Percentiles rank a stretch among this genome's conserved stretches.
These are phyloP conservation scores for Tretioscincus oriximinensis DNA, from an alignment of 2,113 vertebrate genomes.

Conservation along the genomic window DNA sequence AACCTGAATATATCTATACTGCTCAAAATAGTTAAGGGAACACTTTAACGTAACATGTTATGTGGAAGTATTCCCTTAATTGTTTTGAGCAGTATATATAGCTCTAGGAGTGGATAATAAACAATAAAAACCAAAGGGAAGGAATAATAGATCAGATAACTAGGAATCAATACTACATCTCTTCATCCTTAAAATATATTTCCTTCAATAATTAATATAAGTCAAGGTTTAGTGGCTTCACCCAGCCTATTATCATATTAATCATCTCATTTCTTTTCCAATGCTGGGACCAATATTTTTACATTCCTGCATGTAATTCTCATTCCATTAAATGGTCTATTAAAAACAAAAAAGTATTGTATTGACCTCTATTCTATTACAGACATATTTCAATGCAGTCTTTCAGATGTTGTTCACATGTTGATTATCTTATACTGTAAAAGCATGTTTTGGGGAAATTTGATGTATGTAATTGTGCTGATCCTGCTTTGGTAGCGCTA, in stretches of 20 bases:
- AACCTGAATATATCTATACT: constrained; percentile 31
- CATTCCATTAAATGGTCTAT: background rate
- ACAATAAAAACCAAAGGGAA: constrained; percentile 1
- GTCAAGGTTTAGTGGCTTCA: background rate
- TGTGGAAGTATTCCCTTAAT: no score
- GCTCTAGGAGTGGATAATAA: constrained; percentile 1
- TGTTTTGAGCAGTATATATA: no score
- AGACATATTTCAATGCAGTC: no score
- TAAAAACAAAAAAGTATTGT: background rate
- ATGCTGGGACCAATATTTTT: background rate
- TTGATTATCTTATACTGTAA: no score
- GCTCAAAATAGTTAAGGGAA: no score
- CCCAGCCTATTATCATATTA: constrained; percentile 3
- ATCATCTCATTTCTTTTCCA: background rate
- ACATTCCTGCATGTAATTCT: constrained; percentile 12
- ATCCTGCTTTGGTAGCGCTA: no score
- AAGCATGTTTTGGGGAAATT: no score
- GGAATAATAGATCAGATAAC: background rate
- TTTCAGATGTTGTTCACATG: no score
- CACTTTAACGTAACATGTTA: no score
- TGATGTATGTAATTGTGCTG: no score
- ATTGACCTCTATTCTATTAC: background rate
- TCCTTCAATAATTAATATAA: background rate
- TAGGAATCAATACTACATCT: background rate
- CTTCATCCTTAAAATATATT: background rate